Evolutionary conservation across 2,888 invertebrate species (phyloP).

Genomic region (Amphipoea lucens): DNA sequence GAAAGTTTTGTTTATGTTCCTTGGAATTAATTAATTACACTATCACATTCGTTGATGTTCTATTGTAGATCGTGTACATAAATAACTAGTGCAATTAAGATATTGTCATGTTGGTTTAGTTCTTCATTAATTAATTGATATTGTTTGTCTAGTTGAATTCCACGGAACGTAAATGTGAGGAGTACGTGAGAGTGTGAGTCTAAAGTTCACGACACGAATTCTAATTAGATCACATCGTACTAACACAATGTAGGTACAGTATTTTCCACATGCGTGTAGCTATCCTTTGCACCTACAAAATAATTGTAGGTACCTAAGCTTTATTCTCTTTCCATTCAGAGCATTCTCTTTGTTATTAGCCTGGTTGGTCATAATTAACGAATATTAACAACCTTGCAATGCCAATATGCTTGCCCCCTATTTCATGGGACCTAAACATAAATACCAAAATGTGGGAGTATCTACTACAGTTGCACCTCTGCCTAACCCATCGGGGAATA

Average conservation of each 20-base stretch:
- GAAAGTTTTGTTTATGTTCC: constrained; percentile 29
- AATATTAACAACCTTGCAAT: not conserved
- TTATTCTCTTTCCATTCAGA: not conserved
- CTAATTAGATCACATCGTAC: constrained; percentile 34
- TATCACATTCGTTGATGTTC: constrained; percentile 19
- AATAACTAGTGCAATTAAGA: constrained; percentile 23
- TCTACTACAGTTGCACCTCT: not conserved
- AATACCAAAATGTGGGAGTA: not conserved
- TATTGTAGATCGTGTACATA: constrained; percentile 13
- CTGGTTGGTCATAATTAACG: not conserved
- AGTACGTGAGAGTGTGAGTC: constrained; percentile 22
- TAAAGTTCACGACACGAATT: constrained; percentile 28
- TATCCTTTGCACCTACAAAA: not conserved
- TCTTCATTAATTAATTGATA: constrained; percentile 23
- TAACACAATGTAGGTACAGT: not conserved
- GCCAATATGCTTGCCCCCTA: not conserved
- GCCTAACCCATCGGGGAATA: not conserved
- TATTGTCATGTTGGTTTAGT: constrained; percentile 10
- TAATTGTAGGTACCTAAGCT: not conserved
- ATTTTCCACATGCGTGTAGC: constrained; percentile 11
- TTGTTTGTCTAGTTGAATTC: constrained; percentile 12
- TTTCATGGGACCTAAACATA: not conserved
- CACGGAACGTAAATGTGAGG: constrained; percentile 11
- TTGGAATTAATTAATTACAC: constrained; percentile 24
- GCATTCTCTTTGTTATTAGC: no score